Base-by-base conservation (phyloP, 2,113 vertebrate species). In the Plotosus lineatus region DNA sequence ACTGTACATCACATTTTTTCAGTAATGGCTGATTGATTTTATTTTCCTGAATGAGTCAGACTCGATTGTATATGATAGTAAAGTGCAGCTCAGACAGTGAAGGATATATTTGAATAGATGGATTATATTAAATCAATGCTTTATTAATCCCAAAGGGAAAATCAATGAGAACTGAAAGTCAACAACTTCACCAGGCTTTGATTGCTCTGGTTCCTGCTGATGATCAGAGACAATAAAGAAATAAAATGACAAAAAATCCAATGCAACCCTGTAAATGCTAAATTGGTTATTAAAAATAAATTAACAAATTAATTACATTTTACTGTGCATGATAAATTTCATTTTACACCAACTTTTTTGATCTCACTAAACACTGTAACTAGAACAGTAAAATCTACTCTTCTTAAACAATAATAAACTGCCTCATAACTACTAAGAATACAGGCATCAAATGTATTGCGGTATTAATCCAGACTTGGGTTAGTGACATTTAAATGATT, bases 101-200 rank as follows among this genome's bases (percentile, higher is more conserved):
- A 74, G 85, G 89, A 89, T 83, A n/a, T n/a, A n/a, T n/a, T n/a
- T n/a, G n/a, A n/a, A n/a, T n/a, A n/a, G n/a, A n/a, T n/a, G n/a
- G n/a, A n/a, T n/a, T n/a, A n/a, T n/a, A n/a, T n/a, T n/a, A n/a
- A n/a, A n/a, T n/a, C n/a, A n/a, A n/a, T n/a, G n/a, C n/a, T n/a
- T n/a, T n/a, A n/a, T n/a, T n/a, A n/a, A n/a, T n/a, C n/a, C n/a
- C n/a, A n/a, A n/a, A n/a, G n/a, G n/a, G n/a, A n/a, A n/a, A n/a
- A n/a, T n/a, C n/a, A n/a, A n/a, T n/a, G n/a, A n/a, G 76, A 87
- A 79, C 58, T 87, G 85, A 78, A 81, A 63, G 75, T 48, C 40
- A 69, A 69, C 65, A n/a, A 44, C 12, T 69, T 12, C 23, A 42
- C 40, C 40, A 42, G 9, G 15, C 42, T 40, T 65, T 71, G 42